phyloP scores from a whole-genome alignment of 1,140 invertebrate species.

The Heliconius himera region DNA sequence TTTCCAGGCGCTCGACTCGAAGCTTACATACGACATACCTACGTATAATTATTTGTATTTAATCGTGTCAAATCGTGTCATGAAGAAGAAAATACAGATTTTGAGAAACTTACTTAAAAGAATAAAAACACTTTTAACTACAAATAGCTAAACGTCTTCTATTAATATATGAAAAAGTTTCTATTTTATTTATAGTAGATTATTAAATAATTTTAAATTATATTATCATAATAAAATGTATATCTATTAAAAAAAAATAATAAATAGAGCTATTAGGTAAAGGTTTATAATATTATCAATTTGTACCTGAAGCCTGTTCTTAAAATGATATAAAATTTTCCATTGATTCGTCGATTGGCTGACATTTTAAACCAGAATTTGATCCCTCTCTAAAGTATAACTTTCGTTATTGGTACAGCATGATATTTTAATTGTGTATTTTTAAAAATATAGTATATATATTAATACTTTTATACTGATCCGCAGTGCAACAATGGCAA shows the following conservation, averaged over 20 bases:
- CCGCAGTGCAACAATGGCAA: too few relatives aligned
- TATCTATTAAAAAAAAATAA: background rate
- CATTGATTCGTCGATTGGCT: background rate
- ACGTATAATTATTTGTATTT: background rate
- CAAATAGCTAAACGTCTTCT: too few relatives aligned
- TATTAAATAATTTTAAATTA: background rate
- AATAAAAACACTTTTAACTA: too few relatives aligned
- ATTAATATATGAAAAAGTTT: background rate
- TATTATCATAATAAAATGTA: background rate
- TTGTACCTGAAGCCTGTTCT: background rate
- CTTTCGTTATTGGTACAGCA: background rate
- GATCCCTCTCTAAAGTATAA: background rate
- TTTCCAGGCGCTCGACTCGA: conserved; percentile 49
- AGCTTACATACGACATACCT: conserved; percentile 12
- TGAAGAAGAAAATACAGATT: background rate
- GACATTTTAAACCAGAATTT: conserved; percentile 16
- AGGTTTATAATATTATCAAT: background rate
- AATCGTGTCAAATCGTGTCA: background rate
- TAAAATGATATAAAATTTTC: conserved; percentile 20
- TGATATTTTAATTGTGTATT: background rate
- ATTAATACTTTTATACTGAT: too few relatives aligned
- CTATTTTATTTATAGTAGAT: background rate
- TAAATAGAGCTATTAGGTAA: background rate
- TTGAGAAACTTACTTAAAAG: background rate
- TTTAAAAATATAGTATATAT: background rate